Evolutionary conservation across 37 sponge, comb jelly and placozoan genomes (phyloP), one percentile per base, ranked within the genome.

Genomic region (Spongilla lacustris): DNA sequence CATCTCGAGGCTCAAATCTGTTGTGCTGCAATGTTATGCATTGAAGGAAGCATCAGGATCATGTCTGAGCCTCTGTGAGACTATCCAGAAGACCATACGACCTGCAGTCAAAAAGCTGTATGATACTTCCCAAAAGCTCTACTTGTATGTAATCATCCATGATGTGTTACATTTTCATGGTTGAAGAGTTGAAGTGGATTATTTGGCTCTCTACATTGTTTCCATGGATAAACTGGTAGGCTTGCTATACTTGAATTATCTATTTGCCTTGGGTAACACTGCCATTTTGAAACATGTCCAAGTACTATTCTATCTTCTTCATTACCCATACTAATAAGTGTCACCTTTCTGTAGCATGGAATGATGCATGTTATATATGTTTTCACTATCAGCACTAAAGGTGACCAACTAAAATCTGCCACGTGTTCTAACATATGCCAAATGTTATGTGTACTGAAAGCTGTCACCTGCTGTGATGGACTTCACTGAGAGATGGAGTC

Each of bases 201-300:
- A 89, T 48, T 74, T 89, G 48, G 36, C 89, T 27, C 12, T 29
- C 21, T 89, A 74, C 67, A 78, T 72, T 22, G 29, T 21, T 27
- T n/a, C 68, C 36, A 2, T 89, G 71, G 89, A 89, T 71, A 78
- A 71, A 73, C 50, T 89, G 84, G 89, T 89, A 36, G 48, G 89
- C 34, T 31, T 6, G 6, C n/a, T n/a, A n/a, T n/a, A n/a, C n/a
- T n/a, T n/a, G n/a, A n/a, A n/a, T n/a, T 41, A 6, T 3, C 41
- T 41, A 41, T 6, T 3, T 41, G 41, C 41, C 41, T 3, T 41
- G 41, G 41, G n/a, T n/a, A n/a, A n/a, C n/a, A n/a, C n/a, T n/a
- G n/a, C n/a, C n/a, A n/a, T n/a, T n/a, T n/a, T n/a, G n/a, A n/a
- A n/a, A n/a, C n/a, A n/a, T n/a, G n/a, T n/a, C n/a, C n/a, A n/a